Evolutionary conservation across 2,888 invertebrate genomes (phyloP).

Genomic region (Ceriagrion tenellum): DNA sequence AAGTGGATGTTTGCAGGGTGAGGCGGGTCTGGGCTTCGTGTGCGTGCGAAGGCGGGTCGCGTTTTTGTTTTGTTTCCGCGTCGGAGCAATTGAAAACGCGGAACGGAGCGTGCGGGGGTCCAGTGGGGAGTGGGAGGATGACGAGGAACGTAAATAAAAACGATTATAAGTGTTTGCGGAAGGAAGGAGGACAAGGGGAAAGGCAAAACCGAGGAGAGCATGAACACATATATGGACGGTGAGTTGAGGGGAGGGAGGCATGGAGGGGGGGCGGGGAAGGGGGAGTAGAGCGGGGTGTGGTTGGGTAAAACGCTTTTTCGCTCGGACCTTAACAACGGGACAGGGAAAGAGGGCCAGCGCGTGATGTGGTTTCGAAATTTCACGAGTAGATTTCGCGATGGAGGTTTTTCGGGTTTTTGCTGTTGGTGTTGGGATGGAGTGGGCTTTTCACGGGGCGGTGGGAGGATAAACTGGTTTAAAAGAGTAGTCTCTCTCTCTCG

Average conservation of each 20-base stretch:
- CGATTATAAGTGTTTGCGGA: slow-evolving; percentile 34
- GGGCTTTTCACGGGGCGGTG: background rate
- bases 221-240: background rate
- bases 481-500: background rate
- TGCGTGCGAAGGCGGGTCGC: background rate
- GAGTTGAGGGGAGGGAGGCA: background rate
- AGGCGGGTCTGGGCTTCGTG: too few species aligned
- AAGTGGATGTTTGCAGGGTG: background rate
- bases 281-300: too few species aligned
- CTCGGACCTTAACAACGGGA: slow-evolving; percentile 29
- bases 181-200: background rate
- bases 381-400: slow-evolving; percentile 2
- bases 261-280: background rate
- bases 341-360: background rate
- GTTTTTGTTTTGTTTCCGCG: background rate
- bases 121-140: background rate
- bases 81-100: slow-evolving; percentile 34
- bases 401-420: background rate
- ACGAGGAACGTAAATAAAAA: slow-evolving; percentile 13
- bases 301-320: background rate
- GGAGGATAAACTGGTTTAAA: slow-evolving; percentile 9
- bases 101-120: background rate
- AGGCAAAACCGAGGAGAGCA: background rate
- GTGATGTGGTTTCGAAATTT: slow-evolving; percentile 29
- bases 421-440: background rate